Evolutionary conservation across 1,140 invertebrate genomes (phyloP).

Genomic region (Theocolax elegans): DNA sequence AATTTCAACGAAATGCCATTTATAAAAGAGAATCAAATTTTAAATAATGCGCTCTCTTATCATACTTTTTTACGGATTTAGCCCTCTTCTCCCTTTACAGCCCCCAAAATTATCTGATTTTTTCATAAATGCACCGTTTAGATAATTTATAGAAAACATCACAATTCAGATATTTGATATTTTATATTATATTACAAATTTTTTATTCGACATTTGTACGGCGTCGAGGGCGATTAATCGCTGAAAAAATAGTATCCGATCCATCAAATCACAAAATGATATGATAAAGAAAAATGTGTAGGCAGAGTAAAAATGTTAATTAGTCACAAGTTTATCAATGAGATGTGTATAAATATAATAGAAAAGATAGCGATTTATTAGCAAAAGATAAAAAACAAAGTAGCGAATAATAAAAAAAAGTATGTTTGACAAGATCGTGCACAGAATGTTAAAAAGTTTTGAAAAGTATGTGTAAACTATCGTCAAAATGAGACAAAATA

Average conservation of each 20-base stretch:
- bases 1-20: slow-evolving; percentile 18
- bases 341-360: slow-evolving; percentile 54
- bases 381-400: slow-evolving; percentile 43
- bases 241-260: slow-evolving; percentile 62
- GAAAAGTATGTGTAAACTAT: slow-evolving; percentile 25
- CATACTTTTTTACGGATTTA: too few relatives aligned
- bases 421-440: slow-evolving; percentile 27
- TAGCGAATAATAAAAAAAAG: slow-evolving; percentile 34
- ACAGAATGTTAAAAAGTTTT: slow-evolving; percentile 28
- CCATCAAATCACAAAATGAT: slow-evolving; percentile 51
- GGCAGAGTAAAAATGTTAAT: slow-evolving; percentile 53
- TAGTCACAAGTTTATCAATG: slow-evolving; percentile 60
- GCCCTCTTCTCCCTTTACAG: too few relatives aligned
- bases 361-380: slow-evolving; percentile 64
- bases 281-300: slow-evolving; percentile 35
- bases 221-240: slow-evolving; percentile 43
- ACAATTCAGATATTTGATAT: slow-evolving; percentile 41
- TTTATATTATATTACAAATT: slow-evolving; percentile 35
- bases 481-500: slow-evolving; percentile 26
- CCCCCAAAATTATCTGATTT: too few relatives aligned
- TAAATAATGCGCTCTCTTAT: too few relatives aligned
- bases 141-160: slow-evolving; percentile 15
- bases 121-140: slow-evolving; percentile 12
- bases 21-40: slow-evolving; percentile 8
- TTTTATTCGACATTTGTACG: slow-evolving; percentile 28